Evolutionary conservation across 2,797 vertebrate species (phyloP), one percentile per base, ranked within the genome.

Genomic region (Lophius americanus): DNA sequence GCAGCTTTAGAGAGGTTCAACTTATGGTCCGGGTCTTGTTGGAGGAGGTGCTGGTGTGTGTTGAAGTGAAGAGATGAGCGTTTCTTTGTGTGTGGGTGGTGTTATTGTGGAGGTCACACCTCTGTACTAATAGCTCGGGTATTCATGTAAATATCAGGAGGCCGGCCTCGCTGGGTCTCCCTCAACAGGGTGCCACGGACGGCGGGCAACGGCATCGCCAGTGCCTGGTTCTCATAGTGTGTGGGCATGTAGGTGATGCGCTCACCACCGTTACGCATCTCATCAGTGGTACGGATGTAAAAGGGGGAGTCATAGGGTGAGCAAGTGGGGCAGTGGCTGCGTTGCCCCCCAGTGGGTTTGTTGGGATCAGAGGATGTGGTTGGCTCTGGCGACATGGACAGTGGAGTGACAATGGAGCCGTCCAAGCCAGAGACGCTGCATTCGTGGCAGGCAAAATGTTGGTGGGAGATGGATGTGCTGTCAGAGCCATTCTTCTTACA

Each of bases 101-200:
- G 41, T 1, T 9, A 49, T 52, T 6, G 38, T 44, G 54, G 60
- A 3, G 70, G 71, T 96, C 90, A 98, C 89, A 98, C 97, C 11
- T 97, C 96, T 0, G 97, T 98, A 92, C 96, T 98, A 91, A 98
- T 90, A 88, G 96, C 96, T 78, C 93, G 93, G 14, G 94, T 94
- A 90, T 95, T 96, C 4, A 91, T 94, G 92, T 95, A 95, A 83
- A 94, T 88, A 68, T 97, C 95, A 0, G 87, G 93, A 52, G 81
- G 83, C 3, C 91, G 81, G 6, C 91, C 82, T 77, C 85, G 69
- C 56, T 89, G 79, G 2, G 85, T 84, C 48, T 93, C 92, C 82
- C 94, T 97, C 94, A 96, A 54, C 93, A 95, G 81, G 90, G 92
- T 89, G 90, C 91, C 83, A 64, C 94, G 94, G 84, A 94, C 79